Percentiles rank a stretch among this genome's conserved stretches.
Evolutionary conservation across 1,140 invertebrate species (phyloP).

Genomic region (Drosophila mayri): DNA sequence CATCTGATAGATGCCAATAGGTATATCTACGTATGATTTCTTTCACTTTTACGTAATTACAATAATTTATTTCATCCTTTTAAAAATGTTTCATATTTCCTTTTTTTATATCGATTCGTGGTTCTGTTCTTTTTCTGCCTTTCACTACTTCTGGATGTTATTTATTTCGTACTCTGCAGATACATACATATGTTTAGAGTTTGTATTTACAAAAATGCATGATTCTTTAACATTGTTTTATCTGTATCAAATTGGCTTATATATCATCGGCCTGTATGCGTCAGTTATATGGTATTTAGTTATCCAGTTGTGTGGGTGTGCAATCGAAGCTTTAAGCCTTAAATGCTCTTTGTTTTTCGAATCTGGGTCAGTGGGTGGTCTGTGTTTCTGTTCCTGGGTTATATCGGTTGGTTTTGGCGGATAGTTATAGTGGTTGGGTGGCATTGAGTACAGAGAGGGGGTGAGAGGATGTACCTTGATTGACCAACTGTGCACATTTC

Average conservation of each 20-base stretch:
- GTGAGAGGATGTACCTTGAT: constrained; percentile 21
- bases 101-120: constrained; percentile 33
- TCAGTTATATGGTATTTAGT: constrained; percentile 35
- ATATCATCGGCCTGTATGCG: constrained; percentile 26
- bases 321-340: constrained; percentile 42
- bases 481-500: constrained; percentile 43
- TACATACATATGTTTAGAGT: constrained; percentile 26
- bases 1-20: constrained; percentile 62
- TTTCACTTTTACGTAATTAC: constrained; percentile 69
- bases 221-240: constrained; percentile 53
- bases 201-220: constrained; percentile 70
- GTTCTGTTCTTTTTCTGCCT: constrained; percentile 26
- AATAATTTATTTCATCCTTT: constrained; percentile 71
- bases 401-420: constrained; percentile 22
- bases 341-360: constrained; percentile 18
- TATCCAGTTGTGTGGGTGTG: constrained; percentile 37
- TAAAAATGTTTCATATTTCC: constrained; percentile 46
- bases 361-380: constrained; percentile 52
- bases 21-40: constrained; percentile 28
- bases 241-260: constrained; percentile 57
- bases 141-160: constrained; percentile 69
- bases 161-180: constrained; percentile 17
- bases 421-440: constrained; percentile 18
- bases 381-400: constrained; percentile 37
- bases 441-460: background rate